phyloP scores from a whole-genome alignment of 2,113 vertebrate genomes.

The Periophthalmodon schlosseri region DNA sequence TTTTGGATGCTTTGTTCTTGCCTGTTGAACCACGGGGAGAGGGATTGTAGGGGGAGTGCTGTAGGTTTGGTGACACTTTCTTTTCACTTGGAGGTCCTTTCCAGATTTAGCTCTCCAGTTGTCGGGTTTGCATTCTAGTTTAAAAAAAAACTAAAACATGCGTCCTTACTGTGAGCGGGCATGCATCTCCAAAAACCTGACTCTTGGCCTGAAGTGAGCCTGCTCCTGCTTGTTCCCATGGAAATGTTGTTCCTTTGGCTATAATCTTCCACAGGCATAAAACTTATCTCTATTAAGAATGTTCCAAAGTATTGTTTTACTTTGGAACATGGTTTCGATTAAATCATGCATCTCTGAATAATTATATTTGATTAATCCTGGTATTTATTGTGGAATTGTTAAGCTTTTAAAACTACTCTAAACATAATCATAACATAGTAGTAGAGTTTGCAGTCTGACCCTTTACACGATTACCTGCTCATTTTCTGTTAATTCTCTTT shows the following conservation, averaged over 20 bases:
- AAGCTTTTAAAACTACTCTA: neutral
- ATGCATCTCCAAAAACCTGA: no score
- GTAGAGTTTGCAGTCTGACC: neutral
- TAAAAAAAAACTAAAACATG: neutral
- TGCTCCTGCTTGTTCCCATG: no score
- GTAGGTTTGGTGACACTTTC: slow-evolving; percentile 54
- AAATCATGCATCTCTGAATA: no score
- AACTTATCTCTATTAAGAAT: no score
- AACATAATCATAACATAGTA: no score
- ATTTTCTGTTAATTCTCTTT: slow-evolving; percentile 5
- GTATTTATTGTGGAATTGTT: neutral
- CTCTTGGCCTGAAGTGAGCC: no score
- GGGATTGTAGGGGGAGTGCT: slow-evolving; percentile 31
- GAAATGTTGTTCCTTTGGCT: no score
- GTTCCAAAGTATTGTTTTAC: no score
- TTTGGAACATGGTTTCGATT: no score
- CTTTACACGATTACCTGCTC: neutral
- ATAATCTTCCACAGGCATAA: no score
- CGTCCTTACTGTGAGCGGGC: no score
- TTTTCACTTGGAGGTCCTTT: slow-evolving; percentile 22
- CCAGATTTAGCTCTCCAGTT: slow-evolving; percentile 65
- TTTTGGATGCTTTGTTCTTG: neutral
- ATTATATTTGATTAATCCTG: no score
- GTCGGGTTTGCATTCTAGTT: slow-evolving; percentile 57
- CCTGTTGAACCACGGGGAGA: slow-evolving; percentile 14